Evolutionary conservation across 2,888 invertebrate genomes (phyloP), one percentile per base, ranked within the genome.

Genomic region (Drosophila paranaensis): DNA sequence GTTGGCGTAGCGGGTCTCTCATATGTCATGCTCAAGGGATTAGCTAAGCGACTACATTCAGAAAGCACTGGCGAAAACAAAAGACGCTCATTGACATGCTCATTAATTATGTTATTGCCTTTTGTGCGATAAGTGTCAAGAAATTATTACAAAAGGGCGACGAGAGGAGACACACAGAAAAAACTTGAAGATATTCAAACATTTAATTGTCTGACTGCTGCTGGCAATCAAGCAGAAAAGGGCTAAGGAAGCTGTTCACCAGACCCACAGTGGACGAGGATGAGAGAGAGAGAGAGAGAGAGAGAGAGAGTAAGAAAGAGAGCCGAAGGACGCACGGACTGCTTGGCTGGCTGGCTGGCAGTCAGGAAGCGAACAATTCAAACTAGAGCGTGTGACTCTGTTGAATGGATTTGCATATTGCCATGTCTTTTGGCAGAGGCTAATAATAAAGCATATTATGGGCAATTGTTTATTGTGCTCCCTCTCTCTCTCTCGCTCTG

Each of bases 41-140:
- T 77, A 77, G 57, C 83, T 83, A 82, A 71, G 71, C 77, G 72
- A 68, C 70, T 48, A 50, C 56, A 71, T 54, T 75, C 60, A 67
- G 64, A 66, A 56, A 74, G 73, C 58, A 68, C 45, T 65, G 64
- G 35, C n/a, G 64, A 62, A 81, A 74, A 84, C 89, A 89, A 85
- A 88, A 60, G 88, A 66, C 73, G 60, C 88, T 86, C 86, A 86
- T 86, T 86, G 86, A 86, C 86, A 86, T 86, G 86, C 90, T 90
- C 86, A 86, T 86, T 86, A 86, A 86, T 86, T 85, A 86, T 90
- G 86, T 86, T 88, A 86, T 86, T 86, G 90, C 86, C 86, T 86
- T 86, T 86, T 89, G 86, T 89, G 86, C 90, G 89, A 90, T 86
- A 86, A 86, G 86, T 86, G 86, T 86, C 86, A 86, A 86, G 74